Percentiles rank a stretch among this genome's conserved stretches.
Conservation (phyloP, 1,140 invertebrate genomes). For the Scaptomyza hsui region DNA sequence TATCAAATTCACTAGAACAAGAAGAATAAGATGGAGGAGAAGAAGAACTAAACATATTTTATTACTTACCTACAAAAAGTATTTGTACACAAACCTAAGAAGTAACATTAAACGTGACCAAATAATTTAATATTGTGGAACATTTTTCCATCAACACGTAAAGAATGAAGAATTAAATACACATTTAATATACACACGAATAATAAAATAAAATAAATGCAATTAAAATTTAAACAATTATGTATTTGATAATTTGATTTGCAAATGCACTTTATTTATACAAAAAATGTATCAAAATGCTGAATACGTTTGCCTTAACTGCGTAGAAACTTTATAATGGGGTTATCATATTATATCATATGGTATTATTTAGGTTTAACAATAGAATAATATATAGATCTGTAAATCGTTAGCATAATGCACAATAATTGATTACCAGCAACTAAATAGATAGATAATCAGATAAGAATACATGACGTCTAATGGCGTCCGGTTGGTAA, state of each 20-base stretch:
- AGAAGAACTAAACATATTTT: slow-evolving; percentile 68
- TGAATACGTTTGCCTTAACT: slow-evolving; percentile 36
- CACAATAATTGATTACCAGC: slow-evolving; percentile 42
- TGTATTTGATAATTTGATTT: slow-evolving; percentile 46
- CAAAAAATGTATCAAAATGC: slow-evolving; percentile 65
- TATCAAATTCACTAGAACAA: slow-evolving; percentile 36
- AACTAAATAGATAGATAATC: slow-evolving; percentile 45
- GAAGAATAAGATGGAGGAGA: slow-evolving; percentile 15
- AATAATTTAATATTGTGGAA: slow-evolving; percentile 78
- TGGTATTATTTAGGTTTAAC: slow-evolving; percentile 61
- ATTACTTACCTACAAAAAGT: slow-evolving; percentile 74
- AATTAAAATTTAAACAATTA: slow-evolving; percentile 42
- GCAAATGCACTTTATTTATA: slow-evolving; percentile 74
- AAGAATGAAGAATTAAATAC: slow-evolving; percentile 58
- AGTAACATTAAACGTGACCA: slow-evolving; percentile 78
- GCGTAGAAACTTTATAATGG: slow-evolving; percentile 49
- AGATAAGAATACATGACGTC: slow-evolving; percentile 22
- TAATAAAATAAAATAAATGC: slow-evolving; percentile 25
- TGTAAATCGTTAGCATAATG: slow-evolving; percentile 45
- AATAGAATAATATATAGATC: slow-evolving; percentile 54
- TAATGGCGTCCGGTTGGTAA: no score
- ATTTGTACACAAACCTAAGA: slow-evolving; percentile 74
- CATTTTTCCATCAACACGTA: slow-evolving; percentile 55
- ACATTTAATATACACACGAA: slow-evolving; percentile 49
- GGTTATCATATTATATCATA: slow-evolving; percentile 33